Evolutionary conservation across 2,888 invertebrate genomes (phyloP).

Genomic region (Trachelus iudaicus): DNA sequence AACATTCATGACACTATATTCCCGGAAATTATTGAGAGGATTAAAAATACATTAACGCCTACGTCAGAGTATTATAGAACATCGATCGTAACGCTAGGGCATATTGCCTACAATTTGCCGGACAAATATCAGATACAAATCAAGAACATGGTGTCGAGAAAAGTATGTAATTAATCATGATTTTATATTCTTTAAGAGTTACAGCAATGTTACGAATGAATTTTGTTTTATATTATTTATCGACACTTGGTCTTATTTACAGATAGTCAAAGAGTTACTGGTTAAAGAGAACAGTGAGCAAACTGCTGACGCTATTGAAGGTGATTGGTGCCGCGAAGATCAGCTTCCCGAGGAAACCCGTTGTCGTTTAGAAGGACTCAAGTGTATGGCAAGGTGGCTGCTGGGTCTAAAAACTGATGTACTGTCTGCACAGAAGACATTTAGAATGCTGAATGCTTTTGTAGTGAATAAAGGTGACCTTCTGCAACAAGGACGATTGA

Average conservation of each 20-base stretch:
- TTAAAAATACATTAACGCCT: constrained; percentile 80
- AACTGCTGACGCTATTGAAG: constrained; percentile 66
- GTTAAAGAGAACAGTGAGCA: constrained; percentile 80
- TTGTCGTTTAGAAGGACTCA: constrained; percentile 93
- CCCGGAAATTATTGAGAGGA: constrained; percentile 83
- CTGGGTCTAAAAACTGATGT: constrained; percentile 90
- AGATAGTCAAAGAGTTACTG: constrained; percentile 94
- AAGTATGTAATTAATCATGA: constrained; percentile 67
- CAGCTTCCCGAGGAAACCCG: constrained; percentile 90
- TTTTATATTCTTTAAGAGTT: neutral
- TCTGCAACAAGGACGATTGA: constrained; percentile 79
- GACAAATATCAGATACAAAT: constrained; percentile 90
- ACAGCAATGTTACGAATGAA: constrained; percentile 2
- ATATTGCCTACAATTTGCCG: constrained; percentile 93
- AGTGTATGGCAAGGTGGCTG: constrained; percentile 96
- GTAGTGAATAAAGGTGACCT: constrained; percentile 93
- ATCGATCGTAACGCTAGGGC: constrained; percentile 93
- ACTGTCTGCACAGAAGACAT: constrained; percentile 90
- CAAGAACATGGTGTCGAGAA: constrained; percentile 93
- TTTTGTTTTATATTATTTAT: constrained; percentile 13
- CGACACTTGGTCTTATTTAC: constrained; percentile 32
- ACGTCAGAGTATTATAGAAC: constrained; percentile 88
- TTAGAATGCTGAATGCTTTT: constrained; percentile 93
- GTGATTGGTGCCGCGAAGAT: constrained; percentile 87
- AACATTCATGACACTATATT: constrained; percentile 80